Evolutionary conservation across 64 coral and sea anemone species (phyloP), one percentile per base, ranked within the genome.

Genomic region (Cladopsammia gracilis): DNA sequence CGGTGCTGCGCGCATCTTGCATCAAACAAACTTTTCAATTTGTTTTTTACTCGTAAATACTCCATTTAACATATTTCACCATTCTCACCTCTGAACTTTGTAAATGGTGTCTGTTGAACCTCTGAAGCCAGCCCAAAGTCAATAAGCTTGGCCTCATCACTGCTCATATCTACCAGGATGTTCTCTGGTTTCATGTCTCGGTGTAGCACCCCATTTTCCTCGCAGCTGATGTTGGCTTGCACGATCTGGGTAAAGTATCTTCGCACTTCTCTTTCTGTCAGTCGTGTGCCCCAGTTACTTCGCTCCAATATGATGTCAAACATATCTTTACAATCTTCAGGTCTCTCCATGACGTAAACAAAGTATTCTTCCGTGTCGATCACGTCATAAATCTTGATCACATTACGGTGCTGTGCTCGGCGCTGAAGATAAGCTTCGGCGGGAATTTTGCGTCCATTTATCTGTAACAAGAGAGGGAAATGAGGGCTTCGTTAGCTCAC

Each of bases 101-200:
- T 77, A 19, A 54, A 77, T 0, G 75, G 50, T 44, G 61, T 14
- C 8, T 59, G 0, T 43, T 81, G 78, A 4, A 81, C 34, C 26
- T 81, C 78, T 15, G 78, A 81, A 5, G 78, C 49, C 14, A 81
- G 78, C 4, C 78, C 78, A 61, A 81, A 81, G 34, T 81, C 78
- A 45, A 81, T 81, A 22, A 81, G 57, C 25, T 81, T 81, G 12
- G 25, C 78, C 7, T 81, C 78, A 81, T 81, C 78, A 62, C 25
- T 43, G 25, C 25, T 2, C 25, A 81, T 61, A 34, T 81, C 75
- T 3, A 77, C 75, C 10, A 57, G 7, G 75, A 57, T 77, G 10
- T 77, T 77, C 46, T 75, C 72, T 75, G 72, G 72, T 49, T 51
- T 75, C 3, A 75, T 48, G 46, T 75, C 72, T 5, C 75, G 75